A percentile compares a stretch with the other conserved stretches of the same genome.
These are phyloP conservation scores for Carlito syrichta DNA, from an alignment of 2,113 vertebrate genomes.

Conservation along the genomic window DNA sequence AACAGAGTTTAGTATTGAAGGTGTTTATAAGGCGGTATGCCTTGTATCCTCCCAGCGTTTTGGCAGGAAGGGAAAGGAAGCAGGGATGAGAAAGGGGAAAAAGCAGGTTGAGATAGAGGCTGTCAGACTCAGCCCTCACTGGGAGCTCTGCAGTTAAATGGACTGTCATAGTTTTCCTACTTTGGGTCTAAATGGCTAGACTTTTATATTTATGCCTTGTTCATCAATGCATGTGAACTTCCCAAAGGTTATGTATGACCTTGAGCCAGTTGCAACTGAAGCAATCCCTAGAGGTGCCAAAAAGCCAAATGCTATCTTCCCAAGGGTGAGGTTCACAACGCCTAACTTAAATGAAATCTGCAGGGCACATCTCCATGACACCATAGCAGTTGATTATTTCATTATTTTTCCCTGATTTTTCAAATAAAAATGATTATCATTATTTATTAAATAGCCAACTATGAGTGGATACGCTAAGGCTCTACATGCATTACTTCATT, in stretches of 20 bases:
- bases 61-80: background rate
- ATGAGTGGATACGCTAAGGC: background rate
- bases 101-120: background rate
- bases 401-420: background rate
- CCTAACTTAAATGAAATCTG: background rate
- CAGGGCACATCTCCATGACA: background rate
- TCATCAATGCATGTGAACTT: too few species aligned
- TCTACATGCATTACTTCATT: background rate
- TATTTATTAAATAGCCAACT: background rate
- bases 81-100: background rate
- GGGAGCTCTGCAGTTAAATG: background rate
- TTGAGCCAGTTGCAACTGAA: background rate
- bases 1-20: background rate
- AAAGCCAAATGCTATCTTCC: accelerated
- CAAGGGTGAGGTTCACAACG: background rate
- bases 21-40: too few species aligned
- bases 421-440: background rate
- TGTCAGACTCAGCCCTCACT: background rate
- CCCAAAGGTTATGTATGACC: accelerated
- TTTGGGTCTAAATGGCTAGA: background rate
- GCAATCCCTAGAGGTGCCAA: too few species aligned
- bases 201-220: background rate
- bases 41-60: accelerated
- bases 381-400: background rate
- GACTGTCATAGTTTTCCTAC: accelerated